phyloP scores from a whole-genome alignment of 2,888 invertebrate species.

The Chrysolina oricalcia region DNA sequence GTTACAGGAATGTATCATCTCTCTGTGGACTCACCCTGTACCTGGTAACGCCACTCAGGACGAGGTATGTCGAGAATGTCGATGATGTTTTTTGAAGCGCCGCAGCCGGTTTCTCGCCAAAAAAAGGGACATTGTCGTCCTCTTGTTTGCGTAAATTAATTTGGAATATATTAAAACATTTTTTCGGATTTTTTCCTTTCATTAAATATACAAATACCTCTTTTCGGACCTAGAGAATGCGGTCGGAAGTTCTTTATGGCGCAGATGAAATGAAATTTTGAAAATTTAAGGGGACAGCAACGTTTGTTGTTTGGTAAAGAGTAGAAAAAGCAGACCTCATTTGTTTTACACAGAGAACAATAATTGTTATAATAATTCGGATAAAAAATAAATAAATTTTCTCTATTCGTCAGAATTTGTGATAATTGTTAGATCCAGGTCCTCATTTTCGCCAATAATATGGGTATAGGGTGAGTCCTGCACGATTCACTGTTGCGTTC shows the following conservation, averaged over 20 bases:
- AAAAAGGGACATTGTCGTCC: conserved; percentile 21
- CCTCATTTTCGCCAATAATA: too few relatives aligned
- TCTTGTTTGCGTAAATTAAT: conserved; percentile 30
- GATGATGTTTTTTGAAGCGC: conserved; percentile 18
- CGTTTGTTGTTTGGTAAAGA: not conserved
- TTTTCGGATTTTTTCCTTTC: conserved; percentile 23
- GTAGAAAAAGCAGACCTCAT: not conserved
- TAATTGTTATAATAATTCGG: not conserved
- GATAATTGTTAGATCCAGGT: too few relatives aligned
- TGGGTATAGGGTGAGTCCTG: too few relatives aligned
- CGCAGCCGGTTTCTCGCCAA: conserved; percentile 8
- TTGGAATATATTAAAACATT: conserved; percentile 32
- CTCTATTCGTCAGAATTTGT: too few relatives aligned
- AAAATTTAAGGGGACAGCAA: not conserved
- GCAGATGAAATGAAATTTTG: conserved; percentile 5
- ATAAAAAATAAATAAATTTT: too few relatives aligned
- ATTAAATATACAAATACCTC: conserved; percentile 19
- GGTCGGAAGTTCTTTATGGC: conserved; percentile 12
- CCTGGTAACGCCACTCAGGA: not conserved
- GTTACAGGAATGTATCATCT: not conserved
- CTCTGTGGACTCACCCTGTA: conserved; percentile 5
- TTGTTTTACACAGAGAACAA: not conserved
- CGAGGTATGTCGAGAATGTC: conserved; percentile 26
- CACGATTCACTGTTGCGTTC: too few relatives aligned
- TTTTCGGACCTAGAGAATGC: conserved; percentile 10